These are phyloP conservation scores for Myocastor coypus DNA, from an alignment of 2,113 vertebrate genomes.

Conservation along the genomic window DNA sequence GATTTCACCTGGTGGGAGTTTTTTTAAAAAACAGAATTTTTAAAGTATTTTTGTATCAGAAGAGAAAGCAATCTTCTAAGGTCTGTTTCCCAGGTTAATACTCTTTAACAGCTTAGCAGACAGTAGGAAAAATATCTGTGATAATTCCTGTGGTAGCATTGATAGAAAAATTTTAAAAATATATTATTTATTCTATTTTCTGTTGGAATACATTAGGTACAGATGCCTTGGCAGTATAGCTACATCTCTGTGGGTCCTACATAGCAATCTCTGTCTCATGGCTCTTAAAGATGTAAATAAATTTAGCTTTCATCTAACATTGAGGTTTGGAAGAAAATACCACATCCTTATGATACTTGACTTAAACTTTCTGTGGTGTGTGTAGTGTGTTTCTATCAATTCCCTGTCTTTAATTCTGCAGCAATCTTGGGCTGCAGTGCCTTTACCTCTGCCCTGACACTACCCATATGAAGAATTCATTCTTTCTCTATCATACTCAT, in stretches of 20 bases:
- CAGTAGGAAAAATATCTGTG: not conserved
- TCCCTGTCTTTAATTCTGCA: not conserved
- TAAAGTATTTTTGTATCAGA: not conserved
- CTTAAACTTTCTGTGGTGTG: not conserved
- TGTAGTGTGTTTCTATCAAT: not conserved
- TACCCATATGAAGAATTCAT: not conserved
- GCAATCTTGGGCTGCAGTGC: not conserved
- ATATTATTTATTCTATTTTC: not conserved
- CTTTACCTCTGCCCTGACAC: not conserved
- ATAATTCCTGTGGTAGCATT: not conserved
- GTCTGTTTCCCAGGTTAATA: not conserved
- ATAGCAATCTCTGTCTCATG: not conserved
- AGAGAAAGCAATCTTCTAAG: slow-evolving; percentile 30
- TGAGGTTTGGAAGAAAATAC: not conserved
- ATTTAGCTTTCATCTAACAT: not conserved
- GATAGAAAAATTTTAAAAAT: not conserved
- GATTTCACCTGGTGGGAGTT: not conserved
- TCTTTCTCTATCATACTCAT: not conserved
- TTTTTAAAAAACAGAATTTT: not conserved
- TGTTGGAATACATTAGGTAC: not conserved
- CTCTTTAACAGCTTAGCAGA: slow-evolving; percentile 21
- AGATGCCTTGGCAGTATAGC: not conserved
- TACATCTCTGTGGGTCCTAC: not conserved
- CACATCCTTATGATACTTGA: not conserved
- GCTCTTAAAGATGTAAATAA: not conserved